Base-by-base conservation (phyloP, 2,113 vertebrate species). In the Asarcornis scutulata region DNA sequence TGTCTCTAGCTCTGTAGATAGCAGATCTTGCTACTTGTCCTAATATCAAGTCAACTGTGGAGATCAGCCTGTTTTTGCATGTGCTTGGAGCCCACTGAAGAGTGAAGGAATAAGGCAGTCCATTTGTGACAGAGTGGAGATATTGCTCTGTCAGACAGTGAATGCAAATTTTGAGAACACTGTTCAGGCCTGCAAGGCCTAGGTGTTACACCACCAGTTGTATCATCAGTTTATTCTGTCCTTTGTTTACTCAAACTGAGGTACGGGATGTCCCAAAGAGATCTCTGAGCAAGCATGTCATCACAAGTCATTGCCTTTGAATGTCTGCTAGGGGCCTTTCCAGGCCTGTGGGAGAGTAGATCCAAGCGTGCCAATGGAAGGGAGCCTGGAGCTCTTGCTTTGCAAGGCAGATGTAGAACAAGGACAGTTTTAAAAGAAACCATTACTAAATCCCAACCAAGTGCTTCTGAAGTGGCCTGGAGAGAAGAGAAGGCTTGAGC, bases 111-210 rank as follows among this genome's bases (percentile, higher is more conserved):
- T 53, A 50, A 40, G 25, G 10, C 31, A 67, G 52, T 34, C 71
- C 7, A 27, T 66, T 75, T n/a, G 29, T 83, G 67, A 21, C 12
- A 25, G 56, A 23, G n/a, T 12, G 34, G 52, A 78, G 42, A 75
- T 62, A 48, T 4, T 82, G 85, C 38, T 88, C 44, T 64, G 52
- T 63, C 55, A 72, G 34, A 46, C 44, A 71, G 9, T 22, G 44
- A 67, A 55, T 15, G 14, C 2, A 16, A 13, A 7, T 93, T 81
- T 64, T 56, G 42, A 68, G 26, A 64, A 38, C 40, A 71, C 31
- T 0, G 0, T 40, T 55, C 0, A 0, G 46, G 12, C 59, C 69
- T 78, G 16, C 50, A 53, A 46, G 42, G 23, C 34, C 22, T 21
- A 48, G 22, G 38, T 48, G 21, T 58, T 79, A 25, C 59, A 21